Evolutionary conservation across 2,113 vertebrate species (phyloP).

Genomic region (Cavia aperea): DNA sequence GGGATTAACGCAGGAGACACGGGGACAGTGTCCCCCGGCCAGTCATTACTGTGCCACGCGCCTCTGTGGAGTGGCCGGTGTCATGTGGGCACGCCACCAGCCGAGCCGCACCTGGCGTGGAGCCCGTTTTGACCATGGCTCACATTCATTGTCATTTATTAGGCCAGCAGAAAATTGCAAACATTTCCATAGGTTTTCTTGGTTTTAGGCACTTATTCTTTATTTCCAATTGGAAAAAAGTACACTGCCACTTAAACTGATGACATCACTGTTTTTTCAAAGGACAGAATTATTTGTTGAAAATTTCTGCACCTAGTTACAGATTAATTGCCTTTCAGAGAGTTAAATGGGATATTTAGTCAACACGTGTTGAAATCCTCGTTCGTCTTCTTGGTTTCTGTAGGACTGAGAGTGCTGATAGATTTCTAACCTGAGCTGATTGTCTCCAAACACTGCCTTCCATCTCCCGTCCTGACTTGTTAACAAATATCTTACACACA

Average conservation of each 20-base stretch:
- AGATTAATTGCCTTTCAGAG: conserved; percentile 51
- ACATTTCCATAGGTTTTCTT: neutral
- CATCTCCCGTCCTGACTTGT: conserved; percentile 74
- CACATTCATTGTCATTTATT: neutral
- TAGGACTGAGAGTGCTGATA: conserved; percentile 62
- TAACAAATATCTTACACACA: conserved; percentile 84
- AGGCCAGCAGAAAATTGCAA: neutral
- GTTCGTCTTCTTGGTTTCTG: conserved; percentile 26
- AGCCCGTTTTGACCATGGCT: neutral
- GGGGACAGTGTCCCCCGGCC: conserved; percentile 66
- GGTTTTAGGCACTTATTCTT: neutral
- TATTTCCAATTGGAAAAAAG: conserved; percentile 2
- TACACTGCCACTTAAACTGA: neutral
- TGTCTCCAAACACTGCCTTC: conserved; percentile 75
- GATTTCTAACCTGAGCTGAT: conserved; percentile 70
- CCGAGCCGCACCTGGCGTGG: conserved; percentile 61
- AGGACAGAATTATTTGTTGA: conserved; percentile 50
- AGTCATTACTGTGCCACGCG: neutral
- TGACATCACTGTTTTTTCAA: conserved; percentile 42
- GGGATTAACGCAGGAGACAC: conserved; percentile 76
- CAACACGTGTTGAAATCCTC: conserved; percentile 49
- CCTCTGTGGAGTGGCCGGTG: conserved; percentile 31
- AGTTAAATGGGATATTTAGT: conserved; percentile 47
- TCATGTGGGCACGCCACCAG: conserved; percentile 10
- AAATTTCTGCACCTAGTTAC: conserved; percentile 58